A percentile compares a stretch with the other conserved stretches of the same genome.
phyloP scores from a whole-genome alignment of 2,113 vertebrate genomes.

The Pachycephala philippinensis region DNA sequence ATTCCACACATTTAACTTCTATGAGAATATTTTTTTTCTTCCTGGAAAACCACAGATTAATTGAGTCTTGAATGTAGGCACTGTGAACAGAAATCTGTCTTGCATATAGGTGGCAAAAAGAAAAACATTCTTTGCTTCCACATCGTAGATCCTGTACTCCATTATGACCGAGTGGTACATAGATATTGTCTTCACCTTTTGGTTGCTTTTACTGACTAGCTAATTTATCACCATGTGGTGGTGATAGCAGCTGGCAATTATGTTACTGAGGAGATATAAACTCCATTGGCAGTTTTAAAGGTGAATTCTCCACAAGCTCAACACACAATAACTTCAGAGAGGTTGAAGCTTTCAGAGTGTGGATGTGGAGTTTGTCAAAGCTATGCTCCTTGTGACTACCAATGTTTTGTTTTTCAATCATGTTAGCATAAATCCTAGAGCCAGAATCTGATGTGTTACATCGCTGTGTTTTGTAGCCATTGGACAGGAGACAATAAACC shows the following conservation, averaged over 20 bases:
- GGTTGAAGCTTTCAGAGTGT: background rate
- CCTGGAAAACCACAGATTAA: background rate
- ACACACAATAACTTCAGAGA: background rate
- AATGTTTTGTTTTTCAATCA: background rate
- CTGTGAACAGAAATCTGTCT: background rate
- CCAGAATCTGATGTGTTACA: background rate
- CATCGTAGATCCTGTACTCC: accelerated
- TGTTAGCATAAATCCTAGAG: background rate
- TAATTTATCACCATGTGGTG: background rate
- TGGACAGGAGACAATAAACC: background rate
- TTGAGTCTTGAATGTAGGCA: background rate
- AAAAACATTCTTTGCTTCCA: background rate
- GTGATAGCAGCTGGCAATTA: background rate
- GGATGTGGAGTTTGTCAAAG: background rate
- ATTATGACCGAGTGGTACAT: background rate
- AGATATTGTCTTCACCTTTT: background rate
- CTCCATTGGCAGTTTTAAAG: background rate
- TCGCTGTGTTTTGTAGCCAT: background rate
- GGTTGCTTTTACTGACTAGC: background rate
- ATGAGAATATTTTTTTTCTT: background rate
- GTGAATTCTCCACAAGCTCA: background rate
- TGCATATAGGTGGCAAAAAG: background rate
- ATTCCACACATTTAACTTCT: background rate
- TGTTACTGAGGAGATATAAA: background rate
- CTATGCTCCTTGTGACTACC: background rate